These are phyloP conservation scores for Melitaea cinxia DNA, from an alignment of 1,140 invertebrate genomes.

Conservation along the genomic window DNA sequence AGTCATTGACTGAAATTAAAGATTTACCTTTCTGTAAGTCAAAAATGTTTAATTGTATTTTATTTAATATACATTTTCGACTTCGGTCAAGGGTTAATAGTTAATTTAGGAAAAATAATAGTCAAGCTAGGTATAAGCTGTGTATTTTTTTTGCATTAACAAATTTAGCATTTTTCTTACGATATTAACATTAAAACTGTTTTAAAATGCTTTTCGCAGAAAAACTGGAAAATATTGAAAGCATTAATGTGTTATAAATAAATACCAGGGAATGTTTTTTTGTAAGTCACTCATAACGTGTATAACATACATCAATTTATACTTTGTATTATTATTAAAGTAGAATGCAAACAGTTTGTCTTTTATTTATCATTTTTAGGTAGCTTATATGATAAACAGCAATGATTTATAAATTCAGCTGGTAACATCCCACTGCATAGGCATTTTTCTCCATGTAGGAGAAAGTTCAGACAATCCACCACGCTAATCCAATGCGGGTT, in stretches of 20 bases:
- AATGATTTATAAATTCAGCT: too few relatives aligned
- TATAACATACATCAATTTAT: neutral
- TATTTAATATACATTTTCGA: neutral
- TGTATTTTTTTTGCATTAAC: neutral
- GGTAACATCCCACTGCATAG: too few relatives aligned
- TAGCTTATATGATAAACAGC: too few relatives aligned
- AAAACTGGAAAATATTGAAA: neutral
- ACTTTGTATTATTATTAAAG: neutral
- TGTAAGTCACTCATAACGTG: neutral
- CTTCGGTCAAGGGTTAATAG: neutral
- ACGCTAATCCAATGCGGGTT: too few relatives aligned
- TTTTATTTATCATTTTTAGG: neutral
- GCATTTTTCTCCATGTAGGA: too few relatives aligned
- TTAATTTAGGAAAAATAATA: neutral
- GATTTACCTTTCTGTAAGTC: neutral
- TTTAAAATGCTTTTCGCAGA: neutral
- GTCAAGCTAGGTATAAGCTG: neutral
- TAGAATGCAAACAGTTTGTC: neutral
- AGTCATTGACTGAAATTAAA: too few relatives aligned
- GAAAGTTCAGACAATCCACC: too few relatives aligned
- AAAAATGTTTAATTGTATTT: neutral
- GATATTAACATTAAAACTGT: neutral
- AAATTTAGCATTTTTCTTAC: neutral
- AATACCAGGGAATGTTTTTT: neutral
- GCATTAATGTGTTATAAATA: neutral